Base-by-base conservation (phyloP, 2,888 invertebrate species). In the Lithophane leautieri region DNA sequence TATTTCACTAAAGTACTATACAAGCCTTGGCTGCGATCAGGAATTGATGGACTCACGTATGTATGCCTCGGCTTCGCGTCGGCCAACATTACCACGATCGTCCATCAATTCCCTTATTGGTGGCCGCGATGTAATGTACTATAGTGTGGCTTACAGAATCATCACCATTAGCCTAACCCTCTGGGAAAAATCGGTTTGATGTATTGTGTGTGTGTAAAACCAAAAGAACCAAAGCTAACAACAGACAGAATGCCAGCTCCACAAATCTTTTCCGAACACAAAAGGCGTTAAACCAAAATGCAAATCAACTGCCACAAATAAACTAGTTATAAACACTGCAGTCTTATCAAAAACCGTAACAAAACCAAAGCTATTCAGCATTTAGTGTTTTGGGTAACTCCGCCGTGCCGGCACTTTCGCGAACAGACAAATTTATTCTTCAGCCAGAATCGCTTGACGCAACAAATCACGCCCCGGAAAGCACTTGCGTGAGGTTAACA, bases 401-500 rank as follows among this genome's bases (percentile, higher is more conserved):
- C 63, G 4, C 54, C 42, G 11, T 63, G 4, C 72, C 73, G 56
- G 86, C 73, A 76, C 79, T 69, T 79, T 70, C 67, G 62, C 61
- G 65, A 80, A 84, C 77, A 80, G 86, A 90, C 84, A 86, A 88
- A 88, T 84, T 82, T 88, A 86, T 87, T 86, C 85, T 81, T 81
- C 81, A 74, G 52, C 79, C 79, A 82, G 81, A 83, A 86, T 87
- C 78, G 88, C 86, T 89, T 89, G 86, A 87, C 89, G 85, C 88
- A 84, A 90, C 91, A 91, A 93, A 93, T 92, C 92, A 91, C 92
- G 89, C 88, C 89, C 90, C 90, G 91, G 92, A 92, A 90, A 84
- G 78, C 81, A 76, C 85, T 93, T 89, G 92, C 93, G 91, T 93
- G 92, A 89, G 90, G 87, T 88, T 88, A 90, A 90, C 89, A 89